Base-by-base conservation (phyloP, 2,797 vertebrate species). In the Lagocephalus sceleratus region DNA sequence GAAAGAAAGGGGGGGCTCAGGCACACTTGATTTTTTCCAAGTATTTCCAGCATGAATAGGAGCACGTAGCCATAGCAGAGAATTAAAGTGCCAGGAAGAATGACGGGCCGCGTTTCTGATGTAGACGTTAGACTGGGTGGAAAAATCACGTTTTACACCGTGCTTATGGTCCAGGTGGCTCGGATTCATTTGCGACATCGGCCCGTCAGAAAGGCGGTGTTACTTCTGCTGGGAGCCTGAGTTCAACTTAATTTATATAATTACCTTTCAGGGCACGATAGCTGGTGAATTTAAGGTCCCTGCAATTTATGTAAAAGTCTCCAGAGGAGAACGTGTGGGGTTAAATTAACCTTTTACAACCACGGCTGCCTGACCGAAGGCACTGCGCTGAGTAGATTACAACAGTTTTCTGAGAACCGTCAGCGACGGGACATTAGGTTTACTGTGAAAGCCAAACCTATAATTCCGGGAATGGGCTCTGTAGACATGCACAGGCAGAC, bases 1-100 rank as follows among this genome's bases (percentile, higher is more conserved):
- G 25, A n/a, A n/a, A 29, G 26, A 79, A 68, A 10, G 29, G 29
- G 68, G 49, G 71, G 76, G 73, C 71, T 70, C 83, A 73, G 81
- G 77, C 77, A 79, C 80, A 83, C 82, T 82, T 83, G 79, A 84
- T 82, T 86, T 78, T n/a, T 84, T 87, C 79, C 66, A 81, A 85
- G 79, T 79, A 79, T 77, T 87, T 85, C 76, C 76, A 83, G 78
- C 76, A 67, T 85, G 85, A 87, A 82, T 76, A 80, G 76, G 52
- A 80, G 75, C 79, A 74, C 64, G 62, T 82, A 79, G 69, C 70
- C 66, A 43, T 72, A 49, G 69, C 57, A 71, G 54, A 66, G 63
- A 78, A 73, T 74, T 76, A 67, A 45, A 72, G 51, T 47, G 50
- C 69, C 44, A 57, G 82, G 73, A 75, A 72, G 51, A 72, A 79